phyloP scores from a whole-genome alignment of 2,797 vertebrate genomes.

The Chiroxiphia lanceolata region DNA sequence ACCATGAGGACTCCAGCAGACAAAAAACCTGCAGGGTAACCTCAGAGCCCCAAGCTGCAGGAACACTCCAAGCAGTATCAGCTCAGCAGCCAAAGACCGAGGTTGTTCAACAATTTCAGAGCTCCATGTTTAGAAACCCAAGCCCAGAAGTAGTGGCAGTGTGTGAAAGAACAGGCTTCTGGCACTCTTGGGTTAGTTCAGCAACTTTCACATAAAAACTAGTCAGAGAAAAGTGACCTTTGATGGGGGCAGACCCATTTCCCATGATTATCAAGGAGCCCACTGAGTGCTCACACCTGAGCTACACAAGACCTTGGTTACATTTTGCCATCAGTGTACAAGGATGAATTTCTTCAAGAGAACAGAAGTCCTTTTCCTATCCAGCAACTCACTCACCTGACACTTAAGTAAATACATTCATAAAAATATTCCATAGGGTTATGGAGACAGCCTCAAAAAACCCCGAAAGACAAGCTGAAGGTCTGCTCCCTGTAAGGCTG shows the following conservation, averaged over 20 bases:
- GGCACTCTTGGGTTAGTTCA: not conserved
- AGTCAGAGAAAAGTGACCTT: not conserved
- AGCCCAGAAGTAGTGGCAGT: not conserved
- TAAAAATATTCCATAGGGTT: not conserved
- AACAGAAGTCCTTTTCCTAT: not conserved
- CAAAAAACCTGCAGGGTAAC: not conserved
- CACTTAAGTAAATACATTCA: not conserved
- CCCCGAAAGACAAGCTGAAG: not conserved
- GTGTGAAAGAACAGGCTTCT: not conserved
- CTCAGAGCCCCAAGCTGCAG: not conserved
- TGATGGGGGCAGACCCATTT: not conserved
- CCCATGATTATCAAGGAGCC: not conserved
- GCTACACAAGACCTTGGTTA: not conserved
- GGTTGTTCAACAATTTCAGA: not conserved
- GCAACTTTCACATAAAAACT: not conserved
- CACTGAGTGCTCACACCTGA: not conserved
- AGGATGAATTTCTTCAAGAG: not conserved
- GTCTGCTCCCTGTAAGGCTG: not conserved
- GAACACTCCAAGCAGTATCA: not conserved
- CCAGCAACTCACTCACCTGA: not conserved
- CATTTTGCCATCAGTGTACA: not conserved
- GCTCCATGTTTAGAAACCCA: not conserved
- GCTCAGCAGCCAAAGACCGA: not conserved
- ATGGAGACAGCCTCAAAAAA: not conserved
- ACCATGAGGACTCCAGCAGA: not conserved